Base-by-base conservation (phyloP, 2,888 invertebrate species). In the Eupithecia pulchellata region DNA sequence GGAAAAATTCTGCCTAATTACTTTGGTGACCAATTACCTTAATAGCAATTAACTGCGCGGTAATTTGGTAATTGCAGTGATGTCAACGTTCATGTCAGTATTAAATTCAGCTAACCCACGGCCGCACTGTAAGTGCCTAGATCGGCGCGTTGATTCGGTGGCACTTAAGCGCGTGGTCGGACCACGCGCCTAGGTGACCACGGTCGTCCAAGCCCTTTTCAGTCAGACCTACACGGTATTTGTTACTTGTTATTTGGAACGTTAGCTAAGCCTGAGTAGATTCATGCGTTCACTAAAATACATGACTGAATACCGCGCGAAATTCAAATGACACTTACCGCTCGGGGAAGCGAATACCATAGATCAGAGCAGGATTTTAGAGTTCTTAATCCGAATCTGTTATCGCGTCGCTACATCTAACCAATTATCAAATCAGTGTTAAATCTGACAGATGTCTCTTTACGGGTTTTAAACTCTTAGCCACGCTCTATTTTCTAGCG, bases 41-140 rank as follows among this genome's bases (percentile, higher is more conserved):
- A 29, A 29, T 27, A 36, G 60, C 60, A 60, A 32, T 32, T n/a
- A 11, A 60, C 11, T n/a, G 47, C 61, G 60, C 55, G 8, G 27
- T n/a, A 1, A 32, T 32, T 34, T n/a, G 20, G 64, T 68, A 69
- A 66, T 73, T 77, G 71, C 74, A 65, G 67, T 68, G 65, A 74
- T 75, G 65, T 73, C 58, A 69, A 47, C 42, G 3, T 47, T 20
- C 9, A 47, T 47, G 20, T 47, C 9, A 9, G 20, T 8, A n/a
- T 20, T 47, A 20, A 47, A 20, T 47, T 47, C 42, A 9, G 42
- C 20, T 42, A n/a, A 0, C 1, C 9, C 3, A 9, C 20, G n/a
- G 42, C 42, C 42, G 42, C 42, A 42, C n/a, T 42, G n/a, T n/a
- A 42, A 42, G n/a, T n/a, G n/a, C n/a, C 42, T 42, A 17, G 1